These are phyloP conservation scores for Siniperca obscura DNA, from an alignment of 2,797 vertebrate genomes.

Conservation along the genomic window DNA sequence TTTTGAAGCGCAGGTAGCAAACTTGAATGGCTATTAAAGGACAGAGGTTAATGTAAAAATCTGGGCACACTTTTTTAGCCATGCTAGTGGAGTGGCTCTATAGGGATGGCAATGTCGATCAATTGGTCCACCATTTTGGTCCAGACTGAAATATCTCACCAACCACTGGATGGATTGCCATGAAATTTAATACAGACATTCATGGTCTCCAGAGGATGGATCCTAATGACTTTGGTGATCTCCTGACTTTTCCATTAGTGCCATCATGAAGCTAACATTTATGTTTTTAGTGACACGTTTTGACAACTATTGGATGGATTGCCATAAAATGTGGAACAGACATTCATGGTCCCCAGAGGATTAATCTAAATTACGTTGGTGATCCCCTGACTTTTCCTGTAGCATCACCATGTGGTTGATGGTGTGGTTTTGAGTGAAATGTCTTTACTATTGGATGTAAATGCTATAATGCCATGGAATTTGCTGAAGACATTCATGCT, in stretches of 20 bases:
- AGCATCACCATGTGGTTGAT: too few species aligned
- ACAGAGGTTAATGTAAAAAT: background rate
- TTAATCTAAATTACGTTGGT: background rate
- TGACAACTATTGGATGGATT: background rate
- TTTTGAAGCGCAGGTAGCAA: background rate
- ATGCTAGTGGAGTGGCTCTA: background rate
- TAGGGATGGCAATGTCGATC: background rate
- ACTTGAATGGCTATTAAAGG: constrained; percentile 2
- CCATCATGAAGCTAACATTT: background rate
- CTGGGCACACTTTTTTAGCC: background rate
- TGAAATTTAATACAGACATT: background rate
- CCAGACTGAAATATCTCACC: background rate
- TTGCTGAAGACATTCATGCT: background rate
- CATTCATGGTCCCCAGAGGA: background rate
- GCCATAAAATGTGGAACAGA: background rate
- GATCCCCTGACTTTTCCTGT: background rate
- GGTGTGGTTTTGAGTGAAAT: too few species aligned
- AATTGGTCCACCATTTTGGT: background rate
- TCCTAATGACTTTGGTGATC: background rate
- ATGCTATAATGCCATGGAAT: too few species aligned
- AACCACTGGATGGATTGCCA: background rate
- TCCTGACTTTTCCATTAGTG: background rate
- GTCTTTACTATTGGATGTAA: too few species aligned
- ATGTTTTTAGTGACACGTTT: background rate
- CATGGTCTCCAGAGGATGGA: background rate